phyloP scores from a whole-genome alignment of 2,888 invertebrate species.

The Troides aeacus region DNA sequence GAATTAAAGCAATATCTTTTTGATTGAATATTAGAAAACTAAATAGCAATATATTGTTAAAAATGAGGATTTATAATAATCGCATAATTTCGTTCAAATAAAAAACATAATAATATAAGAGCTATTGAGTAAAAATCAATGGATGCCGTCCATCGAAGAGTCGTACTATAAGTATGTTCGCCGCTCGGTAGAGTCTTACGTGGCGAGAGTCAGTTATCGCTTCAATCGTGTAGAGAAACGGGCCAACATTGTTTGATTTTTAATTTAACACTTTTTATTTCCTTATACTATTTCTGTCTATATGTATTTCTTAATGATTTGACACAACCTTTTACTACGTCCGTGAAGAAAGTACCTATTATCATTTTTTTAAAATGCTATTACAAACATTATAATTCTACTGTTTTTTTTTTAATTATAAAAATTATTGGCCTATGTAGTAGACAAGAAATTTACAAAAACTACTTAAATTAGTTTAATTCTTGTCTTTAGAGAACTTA shows the following conservation, averaged over 20 bases:
- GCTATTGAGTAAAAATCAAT: neutral
- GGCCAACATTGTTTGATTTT: constrained; percentile 43
- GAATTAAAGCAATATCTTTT: too few species aligned
- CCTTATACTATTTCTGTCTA: constrained; percentile 1
- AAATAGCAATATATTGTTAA: too few species aligned
- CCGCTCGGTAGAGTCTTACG: neutral
- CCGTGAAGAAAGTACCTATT: neutral
- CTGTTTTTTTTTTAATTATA: too few species aligned
- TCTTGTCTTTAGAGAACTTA: too few species aligned
- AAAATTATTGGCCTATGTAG: neutral
- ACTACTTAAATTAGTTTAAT: too few species aligned
- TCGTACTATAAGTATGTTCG: neutral
- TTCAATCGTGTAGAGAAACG: constrained; percentile 62
- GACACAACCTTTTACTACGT: neutral
- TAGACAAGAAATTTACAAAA: neutral
- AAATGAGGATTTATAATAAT: too few species aligned
- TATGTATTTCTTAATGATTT: neutral
- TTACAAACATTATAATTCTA: too few species aligned
- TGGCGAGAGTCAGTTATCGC: constrained; percentile 53
- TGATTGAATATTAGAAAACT: too few species aligned
- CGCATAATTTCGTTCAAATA: neutral
- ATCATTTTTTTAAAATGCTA: too few species aligned
- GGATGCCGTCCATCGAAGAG: constrained; percentile 1
- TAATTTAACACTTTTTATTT: constrained; percentile 28
- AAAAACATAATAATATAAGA: neutral